A percentile compares a stretch with the other conserved stretches of the same genome.
These are phyloP conservation scores for Nephrotoma flavescens DNA, from an alignment of 2,888 invertebrate species.

Conservation along the genomic window DNA sequence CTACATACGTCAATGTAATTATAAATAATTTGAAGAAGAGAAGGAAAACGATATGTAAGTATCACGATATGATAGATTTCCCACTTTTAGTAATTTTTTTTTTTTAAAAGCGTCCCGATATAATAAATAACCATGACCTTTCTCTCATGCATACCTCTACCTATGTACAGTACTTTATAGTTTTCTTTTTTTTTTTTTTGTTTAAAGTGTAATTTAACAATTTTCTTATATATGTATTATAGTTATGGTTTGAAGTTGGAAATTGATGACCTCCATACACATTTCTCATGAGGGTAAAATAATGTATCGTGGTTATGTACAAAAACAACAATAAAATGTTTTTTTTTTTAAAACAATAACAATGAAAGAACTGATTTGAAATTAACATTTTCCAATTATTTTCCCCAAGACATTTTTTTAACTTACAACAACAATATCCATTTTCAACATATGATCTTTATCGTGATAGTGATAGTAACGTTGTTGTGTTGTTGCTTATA, in stretches of 20 bases:
- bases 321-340: not conserved
- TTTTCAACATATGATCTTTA: not conserved
- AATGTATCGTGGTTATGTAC: not conserved
- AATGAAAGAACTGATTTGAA: not conserved
- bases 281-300: constrained; percentile 7
- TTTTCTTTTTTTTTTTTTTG: not conserved
- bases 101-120: not conserved
- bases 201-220: not conserved
- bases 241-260: not conserved
- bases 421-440: not conserved
- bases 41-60: not conserved
- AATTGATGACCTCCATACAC: constrained; percentile 10
- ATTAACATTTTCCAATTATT: not conserved
- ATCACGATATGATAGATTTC: not conserved
- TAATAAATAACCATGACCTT: constrained; percentile 5
- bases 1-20: not conserved
- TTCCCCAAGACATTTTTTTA: not conserved
- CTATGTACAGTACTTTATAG: not conserved
- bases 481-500: not conserved
- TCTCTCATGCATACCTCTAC: not conserved
- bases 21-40: not conserved
- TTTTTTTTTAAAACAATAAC: not conserved
- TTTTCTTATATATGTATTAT: not conserved
- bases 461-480: not conserved
- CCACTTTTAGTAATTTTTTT: not conserved